Evolutionary conservation across 2,888 invertebrate species (phyloP).

Genomic region (Eulithis prunata): DNA sequence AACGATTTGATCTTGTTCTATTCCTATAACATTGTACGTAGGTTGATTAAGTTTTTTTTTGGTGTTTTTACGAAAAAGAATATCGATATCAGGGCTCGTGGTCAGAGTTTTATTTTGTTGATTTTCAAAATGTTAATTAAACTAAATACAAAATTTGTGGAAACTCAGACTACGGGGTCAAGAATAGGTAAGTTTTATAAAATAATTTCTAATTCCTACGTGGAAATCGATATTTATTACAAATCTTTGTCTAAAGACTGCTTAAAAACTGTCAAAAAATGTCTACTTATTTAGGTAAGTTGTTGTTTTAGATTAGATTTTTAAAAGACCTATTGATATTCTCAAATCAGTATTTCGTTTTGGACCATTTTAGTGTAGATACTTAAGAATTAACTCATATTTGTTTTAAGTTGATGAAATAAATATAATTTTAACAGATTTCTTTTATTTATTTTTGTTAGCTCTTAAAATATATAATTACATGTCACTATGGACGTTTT

Average conservation of each 20-base stretch:
- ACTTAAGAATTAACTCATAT: constrained; percentile 28
- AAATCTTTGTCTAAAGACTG: constrained; percentile 24
- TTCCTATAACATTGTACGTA: too few relatives aligned
- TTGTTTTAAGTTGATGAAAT: constrained; percentile 35
- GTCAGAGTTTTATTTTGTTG: too few relatives aligned
- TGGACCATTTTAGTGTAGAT: constrained; percentile 31
- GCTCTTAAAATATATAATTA: too few relatives aligned
- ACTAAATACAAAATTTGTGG: too few relatives aligned
- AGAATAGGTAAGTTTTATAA: not conserved
- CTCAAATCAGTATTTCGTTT: constrained; percentile 36
- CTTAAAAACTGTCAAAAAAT: constrained; percentile 21
- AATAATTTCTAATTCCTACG: constrained; percentile 12
- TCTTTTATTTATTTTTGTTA: not conserved
- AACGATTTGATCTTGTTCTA: too few relatives aligned
- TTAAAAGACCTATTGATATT: constrained; percentile 24
- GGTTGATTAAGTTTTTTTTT: too few relatives aligned
- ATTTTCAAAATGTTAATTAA: too few relatives aligned
- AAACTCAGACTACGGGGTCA: too few relatives aligned
- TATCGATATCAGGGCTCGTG: too few relatives aligned
- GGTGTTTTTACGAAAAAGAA: too few relatives aligned
- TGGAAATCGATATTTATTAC: constrained; percentile 21
- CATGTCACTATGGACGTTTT: too few relatives aligned
- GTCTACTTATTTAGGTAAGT: constrained; percentile 12
- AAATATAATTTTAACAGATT: constrained; percentile 37
- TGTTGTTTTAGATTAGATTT: constrained; percentile 21